Conservation (phyloP, 1,140 invertebrate genomes). For the Aporrectodea caliginosa region DNA sequence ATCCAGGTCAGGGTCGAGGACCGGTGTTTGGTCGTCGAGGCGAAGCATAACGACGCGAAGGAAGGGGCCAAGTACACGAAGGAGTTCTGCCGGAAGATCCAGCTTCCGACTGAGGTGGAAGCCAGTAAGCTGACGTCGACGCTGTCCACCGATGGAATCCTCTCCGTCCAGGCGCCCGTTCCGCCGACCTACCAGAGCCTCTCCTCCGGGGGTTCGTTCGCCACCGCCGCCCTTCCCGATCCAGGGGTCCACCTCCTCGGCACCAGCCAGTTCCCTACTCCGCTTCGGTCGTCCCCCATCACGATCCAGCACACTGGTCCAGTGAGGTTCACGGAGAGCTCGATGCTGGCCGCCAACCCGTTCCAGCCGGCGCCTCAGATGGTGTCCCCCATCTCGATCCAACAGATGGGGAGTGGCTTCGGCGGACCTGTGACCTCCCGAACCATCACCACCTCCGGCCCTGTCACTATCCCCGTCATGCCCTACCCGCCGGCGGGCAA, state of each 20-base stretch:
- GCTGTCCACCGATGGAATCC: slow-evolving; percentile 54
- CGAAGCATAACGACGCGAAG: slow-evolving; percentile 57
- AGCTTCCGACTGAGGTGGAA: slow-evolving; percentile 54
- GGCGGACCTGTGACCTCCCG: background rate
- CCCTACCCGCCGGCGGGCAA: background rate
- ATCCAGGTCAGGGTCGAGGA: slow-evolving; percentile 24
- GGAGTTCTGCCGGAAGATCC: slow-evolving; percentile 57
- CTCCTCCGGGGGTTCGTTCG: background rate
- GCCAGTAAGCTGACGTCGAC: slow-evolving; percentile 54
- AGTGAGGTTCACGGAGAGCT: background rate
- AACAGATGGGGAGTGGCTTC: background rate
- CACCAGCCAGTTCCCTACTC: background rate
- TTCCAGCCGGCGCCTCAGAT: background rate
- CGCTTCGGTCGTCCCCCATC: background rate
- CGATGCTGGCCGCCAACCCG: background rate
- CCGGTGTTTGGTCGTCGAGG: slow-evolving; percentile 48
- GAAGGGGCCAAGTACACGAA: slow-evolving; percentile 46
- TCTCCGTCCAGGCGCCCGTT: slow-evolving; percentile 56
- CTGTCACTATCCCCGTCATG: slow-evolving; percentile 12
- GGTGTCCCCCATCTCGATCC: background rate
- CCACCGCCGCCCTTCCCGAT: background rate
- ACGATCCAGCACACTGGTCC: background rate
- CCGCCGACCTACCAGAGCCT: slow-evolving; percentile 35
- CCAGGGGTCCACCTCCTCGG: background rate
- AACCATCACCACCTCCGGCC: background rate